A percentile compares a stretch with the other conserved stretches of the same genome.
phyloP scores from a whole-genome alignment of 2,113 vertebrate genomes.

The Rostratula benghalensis region DNA sequence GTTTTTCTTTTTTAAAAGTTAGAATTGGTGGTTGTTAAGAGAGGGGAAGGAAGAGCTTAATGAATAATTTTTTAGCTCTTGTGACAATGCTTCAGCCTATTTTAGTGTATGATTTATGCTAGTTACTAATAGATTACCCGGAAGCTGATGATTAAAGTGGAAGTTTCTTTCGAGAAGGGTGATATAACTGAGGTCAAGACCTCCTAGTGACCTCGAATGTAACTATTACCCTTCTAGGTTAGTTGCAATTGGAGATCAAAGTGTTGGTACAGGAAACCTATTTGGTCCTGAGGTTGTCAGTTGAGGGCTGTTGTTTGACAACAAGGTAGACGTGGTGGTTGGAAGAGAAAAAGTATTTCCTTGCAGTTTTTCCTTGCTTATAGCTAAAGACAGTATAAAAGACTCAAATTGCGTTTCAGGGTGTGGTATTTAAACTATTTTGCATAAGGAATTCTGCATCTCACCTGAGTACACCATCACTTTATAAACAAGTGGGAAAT shows the following conservation, averaged over 20 bases:
- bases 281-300: constrained; percentile 52
- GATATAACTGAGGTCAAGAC: constrained; percentile 65
- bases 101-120: constrained; percentile 42
- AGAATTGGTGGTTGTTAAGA: not conserved
- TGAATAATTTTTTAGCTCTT: not conserved
- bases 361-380: not conserved
- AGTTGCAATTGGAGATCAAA: constrained; percentile 75
- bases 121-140: constrained; percentile 47
- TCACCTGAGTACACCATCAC: not conserved
- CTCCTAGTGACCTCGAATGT: constrained; percentile 61
- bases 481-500: not conserved
- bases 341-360: not conserved
- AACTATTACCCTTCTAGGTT: constrained; percentile 64
- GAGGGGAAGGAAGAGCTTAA: not conserved
- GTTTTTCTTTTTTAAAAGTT: not conserved
- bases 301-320: constrained; percentile 30
- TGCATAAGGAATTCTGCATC: not conserved
- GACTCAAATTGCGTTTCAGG: not conserved
- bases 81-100: not conserved
- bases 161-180: constrained; percentile 52
- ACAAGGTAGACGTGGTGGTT: not conserved
- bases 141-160: constrained; percentile 66
- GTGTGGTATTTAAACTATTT: not conserved
- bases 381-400: not conserved
- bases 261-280: constrained; percentile 49